A percentile compares a stretch with the other conserved stretches of the same genome.
phyloP scores from a whole-genome alignment of 2,888 invertebrate species.

The Synergus itoensis region DNA sequence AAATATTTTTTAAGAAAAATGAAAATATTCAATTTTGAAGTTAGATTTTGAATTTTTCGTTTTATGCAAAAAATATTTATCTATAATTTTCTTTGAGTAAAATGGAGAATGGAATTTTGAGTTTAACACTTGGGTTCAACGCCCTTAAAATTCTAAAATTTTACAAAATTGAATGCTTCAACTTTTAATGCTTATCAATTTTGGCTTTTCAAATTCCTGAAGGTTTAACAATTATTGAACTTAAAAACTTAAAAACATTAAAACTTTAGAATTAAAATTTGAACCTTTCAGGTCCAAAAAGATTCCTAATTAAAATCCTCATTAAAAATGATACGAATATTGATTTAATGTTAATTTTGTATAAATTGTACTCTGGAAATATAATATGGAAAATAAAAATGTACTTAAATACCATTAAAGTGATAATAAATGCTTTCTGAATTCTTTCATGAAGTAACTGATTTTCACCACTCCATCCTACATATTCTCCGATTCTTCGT shows the following conservation, averaged over 20 bases:
- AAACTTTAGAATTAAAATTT: not conserved
- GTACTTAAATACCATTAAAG: not conserved
- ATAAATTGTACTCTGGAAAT: not conserved
- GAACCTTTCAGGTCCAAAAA: not conserved
- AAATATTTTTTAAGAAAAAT: too few relatives aligned
- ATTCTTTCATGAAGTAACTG: not conserved
- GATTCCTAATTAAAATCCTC: not conserved
- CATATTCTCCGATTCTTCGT: not conserved
- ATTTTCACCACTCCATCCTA: not conserved
- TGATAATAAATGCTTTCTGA: slow-evolving; percentile 3
- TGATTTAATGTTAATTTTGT: not conserved
- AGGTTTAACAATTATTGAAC: too few relatives aligned
- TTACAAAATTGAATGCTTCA: not conserved
- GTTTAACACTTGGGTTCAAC: too few relatives aligned
- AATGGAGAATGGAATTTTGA: too few relatives aligned
- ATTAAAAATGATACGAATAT: not conserved
- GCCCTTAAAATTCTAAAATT: too few relatives aligned
- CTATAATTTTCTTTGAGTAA: too few relatives aligned
- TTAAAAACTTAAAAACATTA: not conserved
- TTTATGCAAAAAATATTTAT: too few relatives aligned
- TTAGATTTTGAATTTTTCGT: too few relatives aligned
- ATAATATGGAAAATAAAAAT: not conserved
- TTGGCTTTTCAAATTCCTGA: not conserved
- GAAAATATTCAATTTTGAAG: too few relatives aligned
- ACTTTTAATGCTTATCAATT: not conserved